These are phyloP conservation scores for Orchestes rusci DNA, from an alignment of 2,888 invertebrate genomes.

Conservation along the genomic window DNA sequence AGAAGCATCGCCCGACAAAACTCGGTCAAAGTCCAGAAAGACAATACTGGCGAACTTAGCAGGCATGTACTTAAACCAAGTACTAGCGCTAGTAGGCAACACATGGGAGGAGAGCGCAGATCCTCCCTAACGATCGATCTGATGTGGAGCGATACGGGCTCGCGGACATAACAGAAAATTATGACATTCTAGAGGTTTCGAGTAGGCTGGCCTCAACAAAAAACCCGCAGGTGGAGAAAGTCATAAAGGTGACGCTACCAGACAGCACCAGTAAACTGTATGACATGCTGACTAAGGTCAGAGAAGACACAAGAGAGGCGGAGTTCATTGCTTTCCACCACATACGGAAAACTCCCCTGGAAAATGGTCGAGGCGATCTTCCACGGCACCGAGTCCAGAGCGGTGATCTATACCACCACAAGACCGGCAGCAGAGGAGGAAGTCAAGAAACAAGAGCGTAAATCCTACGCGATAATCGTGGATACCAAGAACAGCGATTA, in stretches of 20 bases:
- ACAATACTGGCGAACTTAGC: too few relatives aligned
- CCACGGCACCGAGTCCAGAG: not conserved
- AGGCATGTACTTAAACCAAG: too few relatives aligned
- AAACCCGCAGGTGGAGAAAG: not conserved
- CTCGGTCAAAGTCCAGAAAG: too few relatives aligned
- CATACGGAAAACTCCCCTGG: not conserved
- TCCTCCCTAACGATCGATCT: too few relatives aligned
- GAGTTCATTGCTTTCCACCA: constrained; percentile 1
- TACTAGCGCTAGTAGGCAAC: too few relatives aligned
- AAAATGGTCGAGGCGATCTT: not conserved
- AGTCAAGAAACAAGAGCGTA: not conserved
- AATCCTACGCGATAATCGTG: constrained; percentile 1
- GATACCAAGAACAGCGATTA: not conserved
- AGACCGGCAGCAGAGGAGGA: not conserved
- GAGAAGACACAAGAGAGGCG: not conserved
- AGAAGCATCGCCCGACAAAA: too few relatives aligned
- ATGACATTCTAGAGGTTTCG: not conserved
- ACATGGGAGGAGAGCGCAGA: too few relatives aligned
- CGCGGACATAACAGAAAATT: not conserved
- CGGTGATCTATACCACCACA: not conserved
- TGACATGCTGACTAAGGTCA: not conserved
- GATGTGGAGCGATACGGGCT: too few relatives aligned
- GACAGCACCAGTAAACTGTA: not conserved
- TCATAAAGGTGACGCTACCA: not conserved
- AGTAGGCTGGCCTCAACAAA: not conserved